Conservation (phyloP, 2,888 invertebrate genomes). For the Atrina japonica region DNA sequence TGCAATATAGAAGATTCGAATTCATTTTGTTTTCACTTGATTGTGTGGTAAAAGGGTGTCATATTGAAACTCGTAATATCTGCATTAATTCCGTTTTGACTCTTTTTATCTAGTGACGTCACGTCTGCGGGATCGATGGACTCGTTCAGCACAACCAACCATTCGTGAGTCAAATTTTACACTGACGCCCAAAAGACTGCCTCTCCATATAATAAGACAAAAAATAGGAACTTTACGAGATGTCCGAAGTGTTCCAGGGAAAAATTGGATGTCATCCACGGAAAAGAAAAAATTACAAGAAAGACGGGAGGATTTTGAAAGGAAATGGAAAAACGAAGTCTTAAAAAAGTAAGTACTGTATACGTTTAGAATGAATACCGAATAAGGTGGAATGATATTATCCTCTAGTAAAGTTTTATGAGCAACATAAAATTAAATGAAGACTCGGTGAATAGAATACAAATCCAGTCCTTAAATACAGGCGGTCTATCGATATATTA, state of each 20-base stretch:
- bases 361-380: too few species aligned
- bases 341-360: slow-evolving; percentile 21
- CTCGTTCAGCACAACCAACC: background rate
- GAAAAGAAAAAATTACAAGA: slow-evolving; percentile 12
- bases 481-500: too few species aligned
- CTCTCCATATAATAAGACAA: slow-evolving; percentile 8
- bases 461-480: too few species aligned
- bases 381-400: too few species aligned
- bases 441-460: too few species aligned
- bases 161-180: background rate
- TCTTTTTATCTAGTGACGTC: slow-evolving; percentile 19
- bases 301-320: slow-evolving; percentile 17
- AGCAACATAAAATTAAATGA: too few species aligned
- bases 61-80: too few species aligned
- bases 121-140: slow-evolving; percentile 12
- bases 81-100: too few species aligned
- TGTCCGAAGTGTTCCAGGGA: slow-evolving; percentile 8
- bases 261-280: slow-evolving; percentile 23
- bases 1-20: too few species aligned
- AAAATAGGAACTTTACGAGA: slow-evolving; percentile 7
- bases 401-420: too few species aligned
- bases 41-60: too few species aligned
- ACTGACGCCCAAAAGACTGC: background rate
- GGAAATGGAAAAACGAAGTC: slow-evolving; percentile 33
- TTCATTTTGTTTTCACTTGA: too few species aligned